phyloP scores from a whole-genome alignment of 2,888 invertebrate genomes.

The Lathronympha strigana region DNA sequence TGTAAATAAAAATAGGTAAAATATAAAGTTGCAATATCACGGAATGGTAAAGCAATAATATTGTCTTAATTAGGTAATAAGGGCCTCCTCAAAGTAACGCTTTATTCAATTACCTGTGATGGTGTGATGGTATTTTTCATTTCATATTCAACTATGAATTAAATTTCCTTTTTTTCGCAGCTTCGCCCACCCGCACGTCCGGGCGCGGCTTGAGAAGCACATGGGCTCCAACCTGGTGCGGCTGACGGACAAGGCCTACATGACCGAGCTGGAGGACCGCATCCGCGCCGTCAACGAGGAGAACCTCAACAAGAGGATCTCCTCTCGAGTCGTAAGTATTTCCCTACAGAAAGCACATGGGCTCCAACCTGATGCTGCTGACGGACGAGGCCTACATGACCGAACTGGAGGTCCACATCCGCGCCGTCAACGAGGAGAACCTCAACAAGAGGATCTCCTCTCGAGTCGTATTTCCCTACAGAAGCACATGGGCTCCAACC shows the following conservation, averaged over 20 bases:
- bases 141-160: background rate
- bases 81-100: no score
- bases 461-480: constrained; percentile 85
- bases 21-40: no score
- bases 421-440: constrained; percentile 86
- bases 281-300: constrained; percentile 87
- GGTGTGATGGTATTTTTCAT: no score
- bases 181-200: constrained; percentile 86
- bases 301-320: constrained; percentile 86
- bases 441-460: constrained; percentile 86
- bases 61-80: no score
- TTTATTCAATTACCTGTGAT: no score
- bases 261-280: constrained; percentile 86
- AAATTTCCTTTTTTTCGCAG: constrained; percentile 59
- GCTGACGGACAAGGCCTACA: constrained; percentile 87
- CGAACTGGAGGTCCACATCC: constrained; percentile 85
- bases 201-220: constrained; percentile 86
- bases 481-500: constrained; percentile 87
- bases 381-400: constrained; percentile 88
- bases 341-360: constrained; percentile 88
- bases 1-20: no score
- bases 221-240: constrained; percentile 88
- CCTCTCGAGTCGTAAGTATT: constrained; percentile 84
- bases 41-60: no score
- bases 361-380: constrained; percentile 82